Conservation (phyloP, 2,888 invertebrate species). For the Hydroisotoma schaefferi region DNA sequence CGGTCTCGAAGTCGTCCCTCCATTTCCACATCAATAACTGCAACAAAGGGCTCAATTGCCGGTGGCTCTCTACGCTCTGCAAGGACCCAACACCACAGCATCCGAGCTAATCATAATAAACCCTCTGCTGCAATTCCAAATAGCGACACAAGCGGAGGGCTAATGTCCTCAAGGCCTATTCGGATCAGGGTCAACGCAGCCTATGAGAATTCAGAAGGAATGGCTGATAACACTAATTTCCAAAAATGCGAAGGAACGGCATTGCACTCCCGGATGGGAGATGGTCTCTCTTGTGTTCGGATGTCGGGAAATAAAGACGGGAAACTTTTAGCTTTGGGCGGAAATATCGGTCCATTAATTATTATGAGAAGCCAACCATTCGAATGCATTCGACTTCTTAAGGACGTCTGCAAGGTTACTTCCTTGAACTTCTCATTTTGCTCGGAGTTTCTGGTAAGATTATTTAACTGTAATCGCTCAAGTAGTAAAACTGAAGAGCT, state of each 20-base stretch:
- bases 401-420: constrained; percentile 34
- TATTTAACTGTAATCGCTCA: neutral
- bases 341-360: constrained; percentile 38
- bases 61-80: constrained; percentile 7
- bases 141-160: neutral
- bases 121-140: neutral
- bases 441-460: neutral
- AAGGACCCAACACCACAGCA: too few species aligned
- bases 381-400: constrained; percentile 29
- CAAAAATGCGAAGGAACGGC: constrained; percentile 6
- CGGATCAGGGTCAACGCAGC: constrained; percentile 14
- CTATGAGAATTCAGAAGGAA: constrained; percentile 22
- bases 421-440: constrained; percentile 27
- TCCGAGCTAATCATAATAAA: too few species aligned
- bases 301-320: constrained; percentile 34
- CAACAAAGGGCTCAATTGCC: neutral
- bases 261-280: constrained; percentile 21
- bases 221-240: too few species aligned
- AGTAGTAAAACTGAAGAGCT: neutral
- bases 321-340: constrained; percentile 36
- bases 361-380: constrained; percentile 33
- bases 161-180: constrained; percentile 5
- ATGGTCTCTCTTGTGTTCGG: constrained; percentile 32
- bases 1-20: constrained; percentile 26
- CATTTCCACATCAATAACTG: neutral